These are phyloP conservation scores for Leucophenga varia DNA, from an alignment of 1,140 invertebrate genomes.

Conservation along the genomic window DNA sequence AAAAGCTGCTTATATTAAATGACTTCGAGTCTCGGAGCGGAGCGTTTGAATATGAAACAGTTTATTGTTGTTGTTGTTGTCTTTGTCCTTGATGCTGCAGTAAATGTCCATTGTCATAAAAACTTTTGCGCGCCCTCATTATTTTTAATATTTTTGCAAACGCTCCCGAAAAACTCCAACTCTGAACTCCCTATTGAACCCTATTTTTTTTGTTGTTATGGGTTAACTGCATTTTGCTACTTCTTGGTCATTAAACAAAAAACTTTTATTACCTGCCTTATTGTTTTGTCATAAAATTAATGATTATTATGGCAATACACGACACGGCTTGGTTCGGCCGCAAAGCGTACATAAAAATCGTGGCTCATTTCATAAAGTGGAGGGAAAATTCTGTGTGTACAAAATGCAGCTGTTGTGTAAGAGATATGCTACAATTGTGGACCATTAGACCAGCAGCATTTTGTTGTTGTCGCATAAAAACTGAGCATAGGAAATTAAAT, in stretches of 20 bases:
- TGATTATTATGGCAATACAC: slow-evolving; percentile 53
- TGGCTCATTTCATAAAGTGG: too few species aligned
- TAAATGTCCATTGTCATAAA: slow-evolving; percentile 23
- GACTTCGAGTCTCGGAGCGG: slow-evolving; percentile 9
- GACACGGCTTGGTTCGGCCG: slow-evolving; percentile 2
- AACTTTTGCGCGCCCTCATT: slow-evolving; percentile 53
- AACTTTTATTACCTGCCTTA: slow-evolving; percentile 54
- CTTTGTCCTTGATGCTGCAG: slow-evolving; percentile 11
- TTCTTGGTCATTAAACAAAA: slow-evolving; percentile 25
- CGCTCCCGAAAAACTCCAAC: background rate
- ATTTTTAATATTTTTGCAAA: slow-evolving; percentile 48
- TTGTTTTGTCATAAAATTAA: slow-evolving; percentile 53
- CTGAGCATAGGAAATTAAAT: too few species aligned
- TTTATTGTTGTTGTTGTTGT: slow-evolving; percentile 12
- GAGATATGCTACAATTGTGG: too few species aligned
- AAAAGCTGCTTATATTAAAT: slow-evolving; percentile 27
- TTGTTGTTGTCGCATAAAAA: too few species aligned
- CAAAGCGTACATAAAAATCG: too few species aligned
- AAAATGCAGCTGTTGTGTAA: too few species aligned
- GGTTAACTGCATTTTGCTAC: background rate
- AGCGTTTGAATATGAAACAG: slow-evolving; percentile 42
- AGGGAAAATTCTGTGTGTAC: too few species aligned
- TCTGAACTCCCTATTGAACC: slow-evolving; percentile 11
- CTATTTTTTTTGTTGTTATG: slow-evolving; percentile 14
- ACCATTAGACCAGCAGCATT: too few species aligned